Percentiles rank a stretch among this genome's conserved stretches.
phyloP scores from a whole-genome alignment of 2,113 vertebrate species.

The Myotis brandtii region DNA sequence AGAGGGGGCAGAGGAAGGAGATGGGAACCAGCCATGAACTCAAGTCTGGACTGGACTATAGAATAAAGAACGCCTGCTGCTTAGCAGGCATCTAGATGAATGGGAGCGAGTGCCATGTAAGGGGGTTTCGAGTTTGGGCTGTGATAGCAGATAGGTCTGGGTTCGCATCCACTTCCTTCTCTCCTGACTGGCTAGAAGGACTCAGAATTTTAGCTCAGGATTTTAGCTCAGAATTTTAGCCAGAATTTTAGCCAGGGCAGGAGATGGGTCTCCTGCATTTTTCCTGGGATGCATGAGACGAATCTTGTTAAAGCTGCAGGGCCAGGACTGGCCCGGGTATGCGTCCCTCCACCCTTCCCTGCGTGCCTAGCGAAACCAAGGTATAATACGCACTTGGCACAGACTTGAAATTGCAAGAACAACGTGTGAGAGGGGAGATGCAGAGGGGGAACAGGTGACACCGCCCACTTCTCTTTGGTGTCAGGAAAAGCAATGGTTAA shows the following conservation, averaged over 20 bases:
- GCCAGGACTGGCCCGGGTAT: fast-evolving
- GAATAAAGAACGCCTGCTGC: neutral
- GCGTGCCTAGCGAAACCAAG: neutral
- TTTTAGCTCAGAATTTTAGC: too few relatives aligned
- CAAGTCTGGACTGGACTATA: neutral
- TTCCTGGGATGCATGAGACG: too few relatives aligned
- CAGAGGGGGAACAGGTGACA: neutral
- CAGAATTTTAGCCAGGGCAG: too few relatives aligned
- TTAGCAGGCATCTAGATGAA: fast-evolving
- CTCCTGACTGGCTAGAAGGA: neutral
- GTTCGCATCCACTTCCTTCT: neutral
- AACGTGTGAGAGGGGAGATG: neutral
- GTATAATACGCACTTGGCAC: neutral
- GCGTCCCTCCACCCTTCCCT: neutral
- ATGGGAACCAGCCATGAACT: too few relatives aligned
- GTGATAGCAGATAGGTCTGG: too few relatives aligned
- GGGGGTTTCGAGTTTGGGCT: neutral
- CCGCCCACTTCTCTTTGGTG: fast-evolving
- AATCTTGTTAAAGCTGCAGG: too few relatives aligned
- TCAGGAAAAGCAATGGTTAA: neutral
- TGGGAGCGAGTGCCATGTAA: neutral
- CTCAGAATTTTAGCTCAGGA: neutral
- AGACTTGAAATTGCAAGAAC: neutral
- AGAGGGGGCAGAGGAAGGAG: too few relatives aligned
- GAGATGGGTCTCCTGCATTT: too few relatives aligned